A percentile compares a stretch with the other conserved stretches of the same genome.
Conservation (phyloP, 2,888 invertebrate species). For the Drosophila putrida region DNA sequence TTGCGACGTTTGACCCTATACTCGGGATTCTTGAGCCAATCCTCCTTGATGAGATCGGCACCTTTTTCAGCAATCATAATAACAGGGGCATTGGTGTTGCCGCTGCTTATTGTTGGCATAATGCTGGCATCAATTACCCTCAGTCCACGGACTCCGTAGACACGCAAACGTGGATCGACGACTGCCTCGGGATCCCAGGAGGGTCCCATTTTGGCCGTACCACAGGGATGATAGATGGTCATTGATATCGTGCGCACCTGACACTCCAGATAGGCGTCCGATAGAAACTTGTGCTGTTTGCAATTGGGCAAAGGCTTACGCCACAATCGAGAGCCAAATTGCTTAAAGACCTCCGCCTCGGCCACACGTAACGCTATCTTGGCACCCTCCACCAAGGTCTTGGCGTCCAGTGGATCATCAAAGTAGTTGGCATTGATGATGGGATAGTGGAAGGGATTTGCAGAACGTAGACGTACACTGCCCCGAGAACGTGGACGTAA, state of each 20-base stretch:
- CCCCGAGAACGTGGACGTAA: constrained; percentile 92
- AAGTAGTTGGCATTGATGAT: constrained; percentile 97
- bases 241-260: constrained; percentile 94
- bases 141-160: constrained; percentile 92
- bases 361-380: constrained; percentile 91
- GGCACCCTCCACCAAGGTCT: constrained; percentile 93
- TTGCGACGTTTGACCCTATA: constrained; percentile 74
- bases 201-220: constrained; percentile 96
- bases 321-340: constrained; percentile 92
- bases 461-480: constrained; percentile 90
- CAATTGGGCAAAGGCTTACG: constrained; percentile 92
- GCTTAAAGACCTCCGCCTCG: constrained; percentile 91
- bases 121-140: constrained; percentile 59
- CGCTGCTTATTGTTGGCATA: constrained; percentile 85
- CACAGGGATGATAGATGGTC: constrained; percentile 96
- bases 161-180: constrained; percentile 91
- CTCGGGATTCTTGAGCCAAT: constrained; percentile 88
- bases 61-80: constrained; percentile 97
- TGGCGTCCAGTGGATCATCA: constrained; percentile 91
- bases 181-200: constrained; percentile 91
- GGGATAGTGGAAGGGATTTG: constrained; percentile 95
- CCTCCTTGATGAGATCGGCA: constrained; percentile 93
- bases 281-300: constrained; percentile 89
- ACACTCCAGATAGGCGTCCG: constrained; percentile 94
- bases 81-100: constrained; percentile 96